Conservation (phyloP, 1,140 invertebrate species). For the Probaryconus sp. region DNA sequence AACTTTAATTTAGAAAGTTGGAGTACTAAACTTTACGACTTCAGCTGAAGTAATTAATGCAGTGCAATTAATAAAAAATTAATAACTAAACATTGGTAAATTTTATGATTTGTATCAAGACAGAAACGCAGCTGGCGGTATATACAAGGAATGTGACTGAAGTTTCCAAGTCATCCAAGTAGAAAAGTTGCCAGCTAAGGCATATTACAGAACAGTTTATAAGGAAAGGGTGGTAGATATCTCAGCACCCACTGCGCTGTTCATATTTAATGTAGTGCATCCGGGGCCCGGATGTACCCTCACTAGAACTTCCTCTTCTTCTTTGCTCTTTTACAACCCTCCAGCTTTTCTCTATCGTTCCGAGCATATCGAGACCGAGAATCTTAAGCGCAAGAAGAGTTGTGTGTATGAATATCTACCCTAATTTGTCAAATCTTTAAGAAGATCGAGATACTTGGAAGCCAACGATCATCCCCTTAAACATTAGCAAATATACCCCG, state of each 20-base stretch:
- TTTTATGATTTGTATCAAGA: constrained; percentile 19
- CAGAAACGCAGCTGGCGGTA: constrained; percentile 14
- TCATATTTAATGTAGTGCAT: constrained; percentile 64
- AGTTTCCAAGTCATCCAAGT: constrained; percentile 53
- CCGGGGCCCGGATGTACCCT: constrained; percentile 59
- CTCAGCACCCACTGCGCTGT: constrained; percentile 51
- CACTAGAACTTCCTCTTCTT: constrained; percentile 17
- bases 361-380: constrained; percentile 43
- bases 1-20: no score
- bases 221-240: constrained; percentile 58
- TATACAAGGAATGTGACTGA: constrained; percentile 44
- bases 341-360: constrained; percentile 48
- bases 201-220: constrained; percentile 53
- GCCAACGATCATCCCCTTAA: constrained; percentile 27
- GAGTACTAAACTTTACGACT: no score
- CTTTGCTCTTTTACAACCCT: constrained; percentile 44
- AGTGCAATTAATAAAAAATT: no score
- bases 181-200: constrained; percentile 59
- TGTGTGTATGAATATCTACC: constrained; percentile 51
- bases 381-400: constrained; percentile 48
- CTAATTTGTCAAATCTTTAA: constrained; percentile 51
- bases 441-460: constrained; percentile 43
- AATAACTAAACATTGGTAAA: constrained; percentile 8
- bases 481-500: constrained; percentile 38
- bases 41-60: no score